Base-by-base conservation (phyloP, 2,113 vertebrate species). In the Malurus elegans region DNA sequence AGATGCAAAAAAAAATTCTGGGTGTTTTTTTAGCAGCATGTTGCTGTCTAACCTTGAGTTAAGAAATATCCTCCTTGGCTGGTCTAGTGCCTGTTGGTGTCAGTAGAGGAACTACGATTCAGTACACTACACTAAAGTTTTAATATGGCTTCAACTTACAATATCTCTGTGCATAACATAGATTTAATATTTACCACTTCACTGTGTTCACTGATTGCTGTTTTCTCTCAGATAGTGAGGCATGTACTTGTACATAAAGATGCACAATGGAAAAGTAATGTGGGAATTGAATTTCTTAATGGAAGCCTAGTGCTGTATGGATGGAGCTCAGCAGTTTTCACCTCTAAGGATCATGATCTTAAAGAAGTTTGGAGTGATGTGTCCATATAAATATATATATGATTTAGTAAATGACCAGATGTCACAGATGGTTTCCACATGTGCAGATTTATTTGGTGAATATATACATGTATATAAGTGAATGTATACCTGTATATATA, bases 341-440 rank as follows among this genome's bases (percentile, higher is more conserved):
- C 31, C 23, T 84, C 74, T 88, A 65, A 86, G 53, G 81, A 70
- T 60, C 71, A 69, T 54, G 26, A 34, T 72, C 58, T 65, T 89
- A 60, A 42, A 72, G 42, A 69, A 90, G 10, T 78, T 93, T 85
- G 53, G 73, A 91, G 18, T 60, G 42, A 54, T 93, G 29, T 86
- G 31, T 71, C 36, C 85, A 5, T 89, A 45, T 88, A 67, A 26
- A 66, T 42, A 57, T 34, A 78, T 4, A 34, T 67, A 54, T 54
- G 48, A 64, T 67, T 94, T 75, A 90, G 47, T 69, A 72, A 60
- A 90, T 86, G 48, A 72, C 42, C 75, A 92, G 79, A 86, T 96
- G 79, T 81, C 61, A 48, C 76, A 89, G 79, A 76, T 95, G 62
- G 29, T 75, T 94, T 97, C 76, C 76, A 92, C 58, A 79, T 74